phyloP scores from a whole-genome alignment of 1,140 invertebrate genomes.

The Coelopa frigida region DNA sequence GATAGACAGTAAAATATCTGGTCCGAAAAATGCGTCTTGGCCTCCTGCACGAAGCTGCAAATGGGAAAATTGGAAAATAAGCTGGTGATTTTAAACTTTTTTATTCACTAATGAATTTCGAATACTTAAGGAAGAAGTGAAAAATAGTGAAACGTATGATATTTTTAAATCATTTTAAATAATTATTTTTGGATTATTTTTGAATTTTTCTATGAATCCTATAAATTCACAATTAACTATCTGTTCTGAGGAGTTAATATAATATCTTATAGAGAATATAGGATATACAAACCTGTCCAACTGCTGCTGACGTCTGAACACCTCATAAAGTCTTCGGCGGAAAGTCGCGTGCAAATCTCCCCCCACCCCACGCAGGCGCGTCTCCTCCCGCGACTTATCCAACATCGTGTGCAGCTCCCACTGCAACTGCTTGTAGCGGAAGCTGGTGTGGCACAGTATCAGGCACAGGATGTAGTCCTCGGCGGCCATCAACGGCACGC shows the following conservation, averaged over 20 bases:
- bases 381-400: too few species aligned
- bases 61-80: too few species aligned
- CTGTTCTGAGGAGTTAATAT: too few species aligned
- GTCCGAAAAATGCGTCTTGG: slow-evolving; percentile 11
- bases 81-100: too few species aligned
- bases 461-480: slow-evolving; percentile 9
- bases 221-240: too few species aligned
- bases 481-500: slow-evolving; percentile 2
- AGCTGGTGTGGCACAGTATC: slow-evolving; percentile 10
- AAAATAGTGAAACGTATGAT: not conserved
- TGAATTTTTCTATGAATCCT: too few species aligned
- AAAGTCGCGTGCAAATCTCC: slow-evolving; percentile 7
- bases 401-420: too few species aligned
- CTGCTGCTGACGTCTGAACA: slow-evolving; percentile 1
- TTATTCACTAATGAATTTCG: too few species aligned
- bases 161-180: not conserved
- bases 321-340: slow-evolving; percentile 1
- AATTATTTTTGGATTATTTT: not conserved
- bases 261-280: too few species aligned
- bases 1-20: slow-evolving; percentile 9
- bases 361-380: too few species aligned
- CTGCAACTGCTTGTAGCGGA: slow-evolving; percentile 8
- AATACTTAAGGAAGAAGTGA: not conserved
- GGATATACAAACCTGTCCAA: slow-evolving; percentile 9
- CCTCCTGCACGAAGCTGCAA: slow-evolving; percentile 7